Evolutionary conservation across 2,113 vertebrate species (phyloP).

Genomic region (Myxocyprinus asiaticus): DNA sequence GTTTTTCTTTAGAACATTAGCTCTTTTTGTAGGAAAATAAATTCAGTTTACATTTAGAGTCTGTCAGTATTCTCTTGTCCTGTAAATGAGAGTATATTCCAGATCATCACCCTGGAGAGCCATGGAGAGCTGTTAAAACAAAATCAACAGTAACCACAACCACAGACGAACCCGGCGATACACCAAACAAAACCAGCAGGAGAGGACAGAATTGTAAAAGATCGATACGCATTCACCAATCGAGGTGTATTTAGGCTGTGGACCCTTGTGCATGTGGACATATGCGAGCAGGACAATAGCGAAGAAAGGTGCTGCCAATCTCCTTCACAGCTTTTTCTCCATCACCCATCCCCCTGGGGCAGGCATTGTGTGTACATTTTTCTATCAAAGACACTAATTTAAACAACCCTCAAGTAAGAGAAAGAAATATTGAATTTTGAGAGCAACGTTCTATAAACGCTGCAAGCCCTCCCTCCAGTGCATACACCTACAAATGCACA

Average conservation of each 20-base stretch:
- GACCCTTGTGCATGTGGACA: slow-evolving; percentile 16
- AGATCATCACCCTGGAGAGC: slow-evolving; percentile 24
- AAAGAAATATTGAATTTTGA: slow-evolving; percentile 13
- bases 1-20: slow-evolving; percentile 6
- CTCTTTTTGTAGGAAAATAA: not conserved
- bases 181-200: slow-evolving; percentile 16
- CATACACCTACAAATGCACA: not conserved
- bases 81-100: slow-evolving; percentile 35
- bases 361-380: slow-evolving; percentile 14
- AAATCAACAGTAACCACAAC: slow-evolving; percentile 8
- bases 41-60: slow-evolving; percentile 16
- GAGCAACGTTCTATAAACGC: not conserved
- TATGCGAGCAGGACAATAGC: slow-evolving; percentile 43
- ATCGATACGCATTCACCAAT: slow-evolving; percentile 37
- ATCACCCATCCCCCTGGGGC: not conserved
- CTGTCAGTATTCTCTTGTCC: slow-evolving; percentile 22
- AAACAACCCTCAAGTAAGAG: slow-evolving; percentile 6
- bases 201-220: slow-evolving; percentile 12
- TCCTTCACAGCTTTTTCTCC: slow-evolving; percentile 23
- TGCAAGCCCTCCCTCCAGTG: not conserved
- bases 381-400: slow-evolving; percentile 32
- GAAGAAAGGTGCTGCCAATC: slow-evolving; percentile 35
- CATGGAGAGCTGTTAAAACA: too few species aligned
- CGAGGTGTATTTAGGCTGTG: slow-evolving; percentile 7
- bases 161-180: not conserved